phyloP scores from a whole-genome alignment of 2,888 invertebrate species.

The Camponotus fellah region DNA sequence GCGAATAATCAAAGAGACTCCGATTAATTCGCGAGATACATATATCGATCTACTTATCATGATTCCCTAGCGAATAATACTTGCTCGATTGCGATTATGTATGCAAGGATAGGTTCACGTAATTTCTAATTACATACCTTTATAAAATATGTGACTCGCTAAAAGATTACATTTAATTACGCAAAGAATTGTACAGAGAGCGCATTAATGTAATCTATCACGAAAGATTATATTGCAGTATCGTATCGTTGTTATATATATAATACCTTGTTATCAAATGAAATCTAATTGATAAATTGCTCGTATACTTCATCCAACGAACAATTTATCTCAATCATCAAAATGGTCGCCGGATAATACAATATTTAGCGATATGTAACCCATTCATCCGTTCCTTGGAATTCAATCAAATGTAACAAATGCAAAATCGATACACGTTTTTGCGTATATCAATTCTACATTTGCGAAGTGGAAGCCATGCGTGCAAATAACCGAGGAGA shows the following conservation, averaged over 20 bases:
- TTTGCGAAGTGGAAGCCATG: background rate
- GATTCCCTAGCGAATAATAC: slow-evolving; percentile 37
- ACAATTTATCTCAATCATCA: slow-evolving; percentile 45
- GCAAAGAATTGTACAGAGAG: background rate
- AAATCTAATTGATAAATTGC: slow-evolving; percentile 55
- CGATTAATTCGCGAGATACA: slow-evolving; percentile 41
- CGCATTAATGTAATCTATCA: slow-evolving; percentile 4
- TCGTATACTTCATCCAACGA: slow-evolving; percentile 22
- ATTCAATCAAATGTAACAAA: slow-evolving; percentile 27
- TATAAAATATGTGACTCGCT: background rate
- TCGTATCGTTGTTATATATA: background rate
- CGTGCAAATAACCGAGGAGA: background rate
- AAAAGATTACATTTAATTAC: slow-evolving; percentile 6
- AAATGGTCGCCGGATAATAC: slow-evolving; percentile 37
- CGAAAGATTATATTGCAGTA: slow-evolving; percentile 28
- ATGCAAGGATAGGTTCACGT: slow-evolving; percentile 1
- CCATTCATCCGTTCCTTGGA: slow-evolving; percentile 11
- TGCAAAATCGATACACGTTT: background rate
- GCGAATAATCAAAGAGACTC: slow-evolving; percentile 44
- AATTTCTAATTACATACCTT: slow-evolving; percentile 27
- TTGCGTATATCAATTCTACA: background rate
- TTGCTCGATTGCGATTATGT: slow-evolving; percentile 5
- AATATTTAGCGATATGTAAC: slow-evolving; percentile 27
- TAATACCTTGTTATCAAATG: slow-evolving; percentile 42
- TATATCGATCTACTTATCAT: slow-evolving; percentile 46